Percentiles rank a stretch among this genome's conserved stretches.
phyloP scores from a whole-genome alignment of 2,888 invertebrate species.

The Serripes groenlandicus region DNA sequence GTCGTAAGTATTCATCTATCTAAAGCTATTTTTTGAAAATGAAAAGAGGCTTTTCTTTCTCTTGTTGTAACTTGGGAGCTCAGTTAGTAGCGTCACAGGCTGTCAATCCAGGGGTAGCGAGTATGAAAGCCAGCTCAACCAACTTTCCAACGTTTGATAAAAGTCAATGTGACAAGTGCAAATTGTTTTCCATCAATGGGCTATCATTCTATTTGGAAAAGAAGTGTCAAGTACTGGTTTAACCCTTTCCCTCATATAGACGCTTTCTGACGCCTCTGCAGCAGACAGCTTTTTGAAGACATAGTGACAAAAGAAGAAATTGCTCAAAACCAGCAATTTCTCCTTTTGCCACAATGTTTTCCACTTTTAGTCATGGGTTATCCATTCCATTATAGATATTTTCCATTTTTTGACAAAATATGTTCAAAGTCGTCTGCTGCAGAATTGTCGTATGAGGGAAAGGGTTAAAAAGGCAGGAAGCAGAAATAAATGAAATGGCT shows the following conservation, averaged over 20 bases:
- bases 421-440: no score
- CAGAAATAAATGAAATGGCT: no score
- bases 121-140: no score
- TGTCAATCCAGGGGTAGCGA: no score
- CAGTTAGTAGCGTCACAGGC: background rate
- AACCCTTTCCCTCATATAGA: background rate
- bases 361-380: background rate
- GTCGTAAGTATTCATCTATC: conserved; percentile 90
- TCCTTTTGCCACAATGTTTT: background rate
- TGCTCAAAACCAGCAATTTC: background rate
- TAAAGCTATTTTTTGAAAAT: background rate
- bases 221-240: background rate
- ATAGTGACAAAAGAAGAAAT: background rate
- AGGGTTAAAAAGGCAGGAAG: no score
- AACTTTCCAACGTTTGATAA: no score
- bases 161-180: no score
- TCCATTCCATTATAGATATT: background rate
- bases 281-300: background rate
- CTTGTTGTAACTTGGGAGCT: background rate
- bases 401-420: no score
- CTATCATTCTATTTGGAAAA: no score
- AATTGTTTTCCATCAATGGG: no score
- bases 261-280: background rate
- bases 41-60: no score
- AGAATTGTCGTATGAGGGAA: no score